Base-by-base conservation (phyloP, 2,888 invertebrate species). In the Mimas tiliae region DNA sequence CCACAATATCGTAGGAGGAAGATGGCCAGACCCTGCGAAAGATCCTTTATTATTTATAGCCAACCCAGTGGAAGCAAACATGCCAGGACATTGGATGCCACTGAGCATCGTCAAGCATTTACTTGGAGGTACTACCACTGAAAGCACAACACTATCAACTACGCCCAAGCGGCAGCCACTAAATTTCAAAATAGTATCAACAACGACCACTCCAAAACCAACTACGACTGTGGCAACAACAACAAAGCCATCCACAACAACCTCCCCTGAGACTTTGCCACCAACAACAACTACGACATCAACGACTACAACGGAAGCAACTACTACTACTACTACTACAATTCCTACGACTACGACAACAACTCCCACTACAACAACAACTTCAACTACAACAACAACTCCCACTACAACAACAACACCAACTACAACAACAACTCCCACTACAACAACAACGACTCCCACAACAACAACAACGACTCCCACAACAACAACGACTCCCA, bases 21-120 rank as follows among this genome's bases (percentile, higher is more conserved):
- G 69, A 72, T 79, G 77, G 74, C 75, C 75, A 16, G 65, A 78
- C 19, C 72, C 77, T 0, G 67, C 74, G 12, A 53, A 69, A 8
- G 77, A 77, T 33, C 72, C 69, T 6, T 65, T 77, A 33, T 65
- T 87, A 1, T 89, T 83, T 67, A 83, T 89, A 16, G 86, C 84
- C 0, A 89, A 89, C 62, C 89, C 89, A 0, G 76, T 89, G 0
- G 89, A 89, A 72, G 81, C 88, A 0, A 74, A 83, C 3, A 78
- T 88, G 82, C 89, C 89, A 0, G 85, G 88, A 0, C 89, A 89
- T 64, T 89, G 89, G 88, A 74, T 89, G 47, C 89, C 89, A 0
- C 65, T 82, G 2, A 88, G 88, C 69, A 75, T 89, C 4, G 68
- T 88, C 6, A 89, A 87, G 71, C 70, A 74, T 0, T 82, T 83